These are phyloP conservation scores for Merluccius polli DNA, from an alignment of 2,797 vertebrate genomes.

Conservation along the genomic window DNA sequence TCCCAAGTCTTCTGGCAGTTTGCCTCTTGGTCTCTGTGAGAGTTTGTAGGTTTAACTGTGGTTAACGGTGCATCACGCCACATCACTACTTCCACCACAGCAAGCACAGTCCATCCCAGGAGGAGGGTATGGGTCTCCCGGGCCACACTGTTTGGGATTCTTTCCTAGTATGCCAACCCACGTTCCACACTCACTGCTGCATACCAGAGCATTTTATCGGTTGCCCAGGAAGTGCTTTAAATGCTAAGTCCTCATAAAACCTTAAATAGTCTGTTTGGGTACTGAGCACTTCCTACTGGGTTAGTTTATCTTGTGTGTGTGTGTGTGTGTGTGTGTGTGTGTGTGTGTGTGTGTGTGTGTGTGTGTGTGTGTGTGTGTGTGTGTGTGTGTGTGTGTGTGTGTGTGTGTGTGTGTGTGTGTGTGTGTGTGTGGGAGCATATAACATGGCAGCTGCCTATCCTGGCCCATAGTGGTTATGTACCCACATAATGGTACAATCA, in stretches of 20 bases:
- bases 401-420: background rate
- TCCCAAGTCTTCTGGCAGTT: background rate
- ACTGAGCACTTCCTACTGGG: background rate
- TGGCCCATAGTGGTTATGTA: background rate
- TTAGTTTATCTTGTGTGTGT: background rate
- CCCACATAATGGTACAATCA: background rate
- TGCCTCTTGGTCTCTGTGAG: background rate
- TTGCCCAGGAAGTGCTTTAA: conserved; percentile 24
- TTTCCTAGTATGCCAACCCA: conserved; percentile 28
- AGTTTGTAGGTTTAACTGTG: conserved; percentile 19
- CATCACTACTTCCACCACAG: background rate
- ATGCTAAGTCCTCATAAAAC: conserved; percentile 13
- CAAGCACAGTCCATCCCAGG: background rate
- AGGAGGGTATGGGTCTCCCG: background rate
- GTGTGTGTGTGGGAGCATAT: background rate
- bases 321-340: background rate
- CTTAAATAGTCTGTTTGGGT: conserved; percentile 2
- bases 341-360: background rate
- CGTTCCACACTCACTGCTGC: conserved; percentile 13
- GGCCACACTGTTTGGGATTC: conserved; percentile 10
- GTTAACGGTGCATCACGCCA: background rate
- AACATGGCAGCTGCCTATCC: background rate
- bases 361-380: background rate
- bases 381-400: background rate
- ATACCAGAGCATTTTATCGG: conserved; percentile 19